These are phyloP conservation scores for Drosophila suzukii DNA, from an alignment of 1,140 invertebrate species.

Conservation along the genomic window DNA sequence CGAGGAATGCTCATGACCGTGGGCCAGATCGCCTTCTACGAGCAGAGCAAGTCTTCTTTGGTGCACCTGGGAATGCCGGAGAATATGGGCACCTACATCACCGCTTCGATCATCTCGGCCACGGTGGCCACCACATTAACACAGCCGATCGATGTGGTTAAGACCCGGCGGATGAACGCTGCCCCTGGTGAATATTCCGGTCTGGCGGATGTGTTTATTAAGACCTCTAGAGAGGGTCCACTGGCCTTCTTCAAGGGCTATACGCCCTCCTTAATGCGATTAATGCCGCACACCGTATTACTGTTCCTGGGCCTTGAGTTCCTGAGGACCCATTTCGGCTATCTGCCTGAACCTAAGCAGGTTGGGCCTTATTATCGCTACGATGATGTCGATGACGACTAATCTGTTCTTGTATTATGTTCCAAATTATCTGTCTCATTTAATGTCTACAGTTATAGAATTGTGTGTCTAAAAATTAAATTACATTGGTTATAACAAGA, in stretches of 20 bases:
- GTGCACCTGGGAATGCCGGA: conserved; percentile 19
- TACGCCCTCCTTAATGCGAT: conserved; percentile 96
- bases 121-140: conserved; percentile 97
- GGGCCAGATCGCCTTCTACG: conserved; percentile 97
- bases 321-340: conserved; percentile 93
- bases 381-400: not conserved
- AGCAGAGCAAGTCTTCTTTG: conserved; percentile 87
- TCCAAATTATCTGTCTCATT: not conserved
- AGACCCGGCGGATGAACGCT: conserved; percentile 98
- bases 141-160: conserved; percentile 98
- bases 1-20: conserved; percentile 97
- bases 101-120: conserved; percentile 86
- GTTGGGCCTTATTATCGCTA: conserved; percentile 2
- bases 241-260: conserved; percentile 98
- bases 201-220: conserved; percentile 90
- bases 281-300: conserved; percentile 98
- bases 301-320: conserved; percentile 99
- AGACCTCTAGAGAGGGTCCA: conserved; percentile 95
- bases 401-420: not conserved
- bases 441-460: not conserved
- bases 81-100: conserved; percentile 58
- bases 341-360: conserved; percentile 39
- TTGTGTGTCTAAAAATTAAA: not conserved
- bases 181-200: conserved; percentile 94
- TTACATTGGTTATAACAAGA: not conserved